phyloP scores from a whole-genome alignment of 2,797 vertebrate genomes.

The Geotrypetes seraphini region DNA sequence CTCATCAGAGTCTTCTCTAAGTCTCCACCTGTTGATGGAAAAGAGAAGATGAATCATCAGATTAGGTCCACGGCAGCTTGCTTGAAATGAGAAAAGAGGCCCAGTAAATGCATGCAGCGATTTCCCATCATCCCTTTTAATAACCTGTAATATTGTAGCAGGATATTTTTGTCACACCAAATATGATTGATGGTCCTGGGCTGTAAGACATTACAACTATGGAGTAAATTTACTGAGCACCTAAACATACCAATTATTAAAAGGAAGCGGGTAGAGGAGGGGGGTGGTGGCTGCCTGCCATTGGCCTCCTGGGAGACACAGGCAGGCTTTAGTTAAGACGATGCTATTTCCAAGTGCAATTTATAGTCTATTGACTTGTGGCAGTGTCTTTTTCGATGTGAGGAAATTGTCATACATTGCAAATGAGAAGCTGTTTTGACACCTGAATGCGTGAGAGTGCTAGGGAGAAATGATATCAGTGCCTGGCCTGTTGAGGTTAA shows the following conservation, averaged over 20 bases:
- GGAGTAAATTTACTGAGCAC: constrained; percentile 76
- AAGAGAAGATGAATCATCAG: constrained; percentile 66
- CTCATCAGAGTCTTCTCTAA: constrained; percentile 46
- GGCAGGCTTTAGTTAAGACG: constrained; percentile 80
- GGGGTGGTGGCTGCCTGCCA: constrained; percentile 16
- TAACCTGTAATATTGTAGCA: constrained; percentile 76
- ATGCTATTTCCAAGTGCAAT: constrained; percentile 83
- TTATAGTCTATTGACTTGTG: constrained; percentile 93
- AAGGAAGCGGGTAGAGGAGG: constrained; percentile 63
- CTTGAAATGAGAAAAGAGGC: constrained; percentile 66
- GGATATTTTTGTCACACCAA: constrained; percentile 63
- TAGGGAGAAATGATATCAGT: constrained; percentile 74
- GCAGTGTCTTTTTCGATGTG: constrained; percentile 78
- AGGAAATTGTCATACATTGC: constrained; percentile 95
- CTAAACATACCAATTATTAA: constrained; percentile 97
- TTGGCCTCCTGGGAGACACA: constrained; percentile 56
- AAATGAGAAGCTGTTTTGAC: constrained; percentile 89
- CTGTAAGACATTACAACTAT: constrained; percentile 69
- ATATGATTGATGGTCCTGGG: constrained; percentile 78
- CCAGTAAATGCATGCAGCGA: constrained; percentile 50
- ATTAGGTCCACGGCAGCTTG: constrained; percentile 55
- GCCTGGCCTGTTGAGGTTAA: constrained; percentile 73
- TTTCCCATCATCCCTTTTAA: constrained; percentile 73
- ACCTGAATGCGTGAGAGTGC: constrained; percentile 52
- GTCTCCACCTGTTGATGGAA: constrained; percentile 62